Evolutionary conservation across 2,113 vertebrate species (phyloP).

Genomic region (Bombycilla garrulus): DNA sequence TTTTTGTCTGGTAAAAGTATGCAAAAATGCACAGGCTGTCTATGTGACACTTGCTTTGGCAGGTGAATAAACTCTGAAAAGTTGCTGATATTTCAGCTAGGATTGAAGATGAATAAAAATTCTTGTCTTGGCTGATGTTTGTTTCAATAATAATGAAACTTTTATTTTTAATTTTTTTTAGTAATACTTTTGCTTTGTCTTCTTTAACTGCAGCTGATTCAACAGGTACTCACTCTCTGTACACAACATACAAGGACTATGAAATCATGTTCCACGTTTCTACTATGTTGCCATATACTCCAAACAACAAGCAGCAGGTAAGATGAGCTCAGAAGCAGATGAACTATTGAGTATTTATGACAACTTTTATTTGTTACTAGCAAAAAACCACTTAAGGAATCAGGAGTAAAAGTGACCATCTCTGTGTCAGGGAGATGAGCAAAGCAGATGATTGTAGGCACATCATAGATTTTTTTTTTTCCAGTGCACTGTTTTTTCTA

Average conservation of each 20-base stretch:
- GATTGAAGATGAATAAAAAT: not conserved
- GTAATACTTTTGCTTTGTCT: not conserved
- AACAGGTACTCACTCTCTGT: conserved; percentile 92
- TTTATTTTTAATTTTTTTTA: not conserved
- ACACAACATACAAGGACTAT: conserved; percentile 94
- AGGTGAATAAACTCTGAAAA: not conserved
- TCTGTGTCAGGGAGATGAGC: not conserved
- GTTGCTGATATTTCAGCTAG: not conserved
- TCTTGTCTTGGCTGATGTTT: not conserved
- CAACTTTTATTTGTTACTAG: not conserved
- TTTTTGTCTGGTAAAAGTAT: not conserved
- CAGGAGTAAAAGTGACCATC: not conserved
- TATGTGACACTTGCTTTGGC: not conserved
- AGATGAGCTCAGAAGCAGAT: not conserved
- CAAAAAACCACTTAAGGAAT: not conserved
- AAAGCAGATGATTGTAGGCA: not conserved
- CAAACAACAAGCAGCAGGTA: conserved; percentile 98
- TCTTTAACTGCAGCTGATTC: conserved; percentile 85
- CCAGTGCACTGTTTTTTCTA: not conserved
- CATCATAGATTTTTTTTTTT: not conserved
- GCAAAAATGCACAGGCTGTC: not conserved
- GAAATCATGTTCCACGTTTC: conserved; percentile 98
- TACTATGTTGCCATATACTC: conserved; percentile 92
- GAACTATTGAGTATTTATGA: not conserved
- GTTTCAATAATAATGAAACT: not conserved